Evolutionary conservation across 1,140 invertebrate species (phyloP).

Genomic region (Cyclina sinensis): DNA sequence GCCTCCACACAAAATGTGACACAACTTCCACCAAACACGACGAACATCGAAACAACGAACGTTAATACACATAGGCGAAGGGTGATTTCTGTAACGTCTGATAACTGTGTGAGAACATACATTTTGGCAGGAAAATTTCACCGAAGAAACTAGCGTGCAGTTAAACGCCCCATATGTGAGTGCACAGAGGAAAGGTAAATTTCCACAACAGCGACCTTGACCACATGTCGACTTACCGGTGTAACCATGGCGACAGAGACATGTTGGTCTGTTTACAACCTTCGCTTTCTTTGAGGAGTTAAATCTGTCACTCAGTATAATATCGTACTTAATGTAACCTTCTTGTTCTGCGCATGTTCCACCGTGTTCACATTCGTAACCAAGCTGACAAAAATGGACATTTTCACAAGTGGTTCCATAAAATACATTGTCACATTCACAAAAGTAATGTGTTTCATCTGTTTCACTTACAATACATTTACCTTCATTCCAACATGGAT

Average conservation of each 20-base stretch:
- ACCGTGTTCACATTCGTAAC: constrained; percentile 19
- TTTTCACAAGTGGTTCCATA: constrained; percentile 56
- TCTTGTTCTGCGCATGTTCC: neutral
- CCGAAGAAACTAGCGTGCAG: neutral
- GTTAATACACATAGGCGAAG: neutral
- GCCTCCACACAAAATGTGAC: too few species aligned
- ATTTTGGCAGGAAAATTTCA: neutral
- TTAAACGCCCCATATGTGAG: neutral
- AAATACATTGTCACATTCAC: constrained; percentile 29
- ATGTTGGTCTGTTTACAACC: constrained; percentile 40
- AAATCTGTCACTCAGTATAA: neutral
- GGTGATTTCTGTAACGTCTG: neutral
- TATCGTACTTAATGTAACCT: neutral
- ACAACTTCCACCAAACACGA: too few species aligned
- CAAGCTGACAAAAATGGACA: constrained; percentile 39
- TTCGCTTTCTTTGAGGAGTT: neutral
- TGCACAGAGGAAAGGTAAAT: constrained; percentile 29
- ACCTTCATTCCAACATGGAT: constrained; percentile 76
- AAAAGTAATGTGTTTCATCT: constrained; percentile 9
- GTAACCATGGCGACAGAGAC: constrained; percentile 47
- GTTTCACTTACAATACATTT: constrained; percentile 52
- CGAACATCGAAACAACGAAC: neutral
- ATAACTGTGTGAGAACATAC: neutral
- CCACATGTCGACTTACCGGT: constrained; percentile 32
- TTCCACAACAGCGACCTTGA: constrained; percentile 46